phyloP scores from a whole-genome alignment of 2,113 vertebrate species.

The Petaurus breviceps region DNA sequence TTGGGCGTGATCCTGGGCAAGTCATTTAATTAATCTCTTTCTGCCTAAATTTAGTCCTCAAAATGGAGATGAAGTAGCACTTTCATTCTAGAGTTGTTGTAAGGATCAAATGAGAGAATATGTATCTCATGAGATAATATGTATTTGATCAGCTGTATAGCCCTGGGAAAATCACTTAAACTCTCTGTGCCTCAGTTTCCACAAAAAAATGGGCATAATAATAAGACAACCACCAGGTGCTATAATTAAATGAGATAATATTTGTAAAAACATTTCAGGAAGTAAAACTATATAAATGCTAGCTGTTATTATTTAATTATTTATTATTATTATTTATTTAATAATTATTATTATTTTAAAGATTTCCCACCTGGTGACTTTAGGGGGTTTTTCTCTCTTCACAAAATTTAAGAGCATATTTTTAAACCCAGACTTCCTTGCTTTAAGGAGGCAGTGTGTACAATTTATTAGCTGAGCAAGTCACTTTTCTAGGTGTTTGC shows the following conservation, averaged over 20 bases:
- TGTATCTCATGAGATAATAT: neutral
- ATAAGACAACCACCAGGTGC: neutral
- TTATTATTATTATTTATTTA: no score
- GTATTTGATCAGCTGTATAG: neutral
- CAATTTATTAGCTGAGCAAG: neutral
- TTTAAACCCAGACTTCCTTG: neutral
- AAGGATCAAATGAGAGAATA: neutral
- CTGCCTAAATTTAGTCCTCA: neutral
- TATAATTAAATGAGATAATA: neutral
- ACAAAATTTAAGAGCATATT: neutral
- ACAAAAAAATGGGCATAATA: neutral
- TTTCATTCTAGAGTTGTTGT: neutral
- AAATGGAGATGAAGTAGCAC: neutral
- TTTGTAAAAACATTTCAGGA: neutral
- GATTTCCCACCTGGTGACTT: neutral
- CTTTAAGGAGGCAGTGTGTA: neutral
- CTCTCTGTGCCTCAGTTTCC: neutral
- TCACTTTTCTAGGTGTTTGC: neutral
- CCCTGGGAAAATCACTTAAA: neutral
- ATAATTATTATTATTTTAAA: neutral
- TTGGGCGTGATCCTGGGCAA: neutral
- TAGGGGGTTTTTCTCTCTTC: no score
- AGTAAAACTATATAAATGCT: neutral
- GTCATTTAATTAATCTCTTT: neutral
- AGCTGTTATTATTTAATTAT: neutral